phyloP scores from a whole-genome alignment of 2,113 vertebrate genomes.

The Axis porcinus region DNA sequence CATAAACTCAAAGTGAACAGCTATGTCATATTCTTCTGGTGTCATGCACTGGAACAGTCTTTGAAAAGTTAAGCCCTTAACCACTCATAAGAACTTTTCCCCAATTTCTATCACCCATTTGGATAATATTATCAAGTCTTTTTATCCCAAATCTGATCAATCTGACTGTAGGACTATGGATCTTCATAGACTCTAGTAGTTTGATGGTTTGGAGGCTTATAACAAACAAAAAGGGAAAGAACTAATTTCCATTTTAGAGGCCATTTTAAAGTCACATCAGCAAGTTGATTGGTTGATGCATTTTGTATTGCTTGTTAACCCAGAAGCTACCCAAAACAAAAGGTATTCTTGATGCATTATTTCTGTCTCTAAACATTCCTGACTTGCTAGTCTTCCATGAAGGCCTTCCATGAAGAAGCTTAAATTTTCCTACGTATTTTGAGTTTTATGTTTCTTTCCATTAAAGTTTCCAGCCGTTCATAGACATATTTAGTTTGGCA shows the following conservation, averaged over 20 bases:
- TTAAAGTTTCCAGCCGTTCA: slow-evolving; percentile 85
- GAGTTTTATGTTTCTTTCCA: slow-evolving; percentile 88
- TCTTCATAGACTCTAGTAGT: neutral
- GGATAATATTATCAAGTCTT: neutral
- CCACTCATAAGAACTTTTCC: neutral
- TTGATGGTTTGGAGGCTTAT: neutral
- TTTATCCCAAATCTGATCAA: neutral
- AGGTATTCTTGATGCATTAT: slow-evolving; percentile 9
- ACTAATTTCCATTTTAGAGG: neutral
- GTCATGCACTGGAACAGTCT: neutral
- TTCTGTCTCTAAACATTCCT: slow-evolving; percentile 75
- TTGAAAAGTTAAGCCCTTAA: neutral
- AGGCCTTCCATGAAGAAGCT: slow-evolving; percentile 81
- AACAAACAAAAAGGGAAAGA: neutral
- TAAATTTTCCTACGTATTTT: slow-evolving; percentile 81
- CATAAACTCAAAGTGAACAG: neutral
- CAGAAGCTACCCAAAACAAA: slow-evolving; percentile 29
- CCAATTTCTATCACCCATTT: neutral
- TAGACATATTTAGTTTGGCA: slow-evolving; percentile 89
- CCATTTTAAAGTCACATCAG: neutral
- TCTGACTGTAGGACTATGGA: neutral
- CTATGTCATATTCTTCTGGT: neutral
- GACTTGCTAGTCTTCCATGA: slow-evolving; percentile 79
- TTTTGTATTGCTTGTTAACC: neutral
- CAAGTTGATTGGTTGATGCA: neutral